These are phyloP conservation scores for Hippasteria phrygiana DNA, from an alignment of 53 echinoderm and acorn worm species.

Conservation along the genomic window DNA sequence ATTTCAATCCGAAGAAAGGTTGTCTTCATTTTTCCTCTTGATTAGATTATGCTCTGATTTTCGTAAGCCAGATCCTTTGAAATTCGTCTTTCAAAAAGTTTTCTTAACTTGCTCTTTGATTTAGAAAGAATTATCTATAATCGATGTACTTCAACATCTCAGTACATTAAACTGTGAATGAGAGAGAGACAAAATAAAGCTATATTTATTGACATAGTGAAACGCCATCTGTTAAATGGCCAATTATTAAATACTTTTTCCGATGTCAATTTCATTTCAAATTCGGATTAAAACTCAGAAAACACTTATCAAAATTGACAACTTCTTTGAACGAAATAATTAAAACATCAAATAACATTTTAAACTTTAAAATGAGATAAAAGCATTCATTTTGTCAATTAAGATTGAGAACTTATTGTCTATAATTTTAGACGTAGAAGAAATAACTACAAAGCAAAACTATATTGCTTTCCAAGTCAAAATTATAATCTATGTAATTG, in stretches of 20 bases:
- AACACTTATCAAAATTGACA: too few relatives aligned
- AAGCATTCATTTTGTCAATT: too few relatives aligned
- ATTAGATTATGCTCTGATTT: neutral
- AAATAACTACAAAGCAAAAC: neutral
- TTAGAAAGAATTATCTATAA: neutral
- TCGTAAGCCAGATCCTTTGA: neutral
- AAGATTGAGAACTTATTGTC: neutral
- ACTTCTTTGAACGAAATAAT: too few relatives aligned
- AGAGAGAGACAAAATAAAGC: too few relatives aligned
- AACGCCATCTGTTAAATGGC: too few relatives aligned
- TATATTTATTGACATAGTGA: too few relatives aligned
- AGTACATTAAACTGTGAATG: too few relatives aligned
- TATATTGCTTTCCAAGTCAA: neutral
- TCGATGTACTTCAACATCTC: neutral
- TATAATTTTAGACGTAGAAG: neutral
- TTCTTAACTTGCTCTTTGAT: neutral
- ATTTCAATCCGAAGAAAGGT: neutral
- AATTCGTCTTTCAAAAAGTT: neutral
- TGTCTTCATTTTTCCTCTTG: neutral
- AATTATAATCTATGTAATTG: neutral
- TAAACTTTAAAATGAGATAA: too few relatives aligned
- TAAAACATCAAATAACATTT: too few relatives aligned
- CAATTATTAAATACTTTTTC: too few relatives aligned
- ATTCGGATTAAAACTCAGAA: too few relatives aligned
- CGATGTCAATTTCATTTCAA: too few relatives aligned